Conservation (phyloP, 1,140 invertebrate species). For the Platyura marginata region DNA sequence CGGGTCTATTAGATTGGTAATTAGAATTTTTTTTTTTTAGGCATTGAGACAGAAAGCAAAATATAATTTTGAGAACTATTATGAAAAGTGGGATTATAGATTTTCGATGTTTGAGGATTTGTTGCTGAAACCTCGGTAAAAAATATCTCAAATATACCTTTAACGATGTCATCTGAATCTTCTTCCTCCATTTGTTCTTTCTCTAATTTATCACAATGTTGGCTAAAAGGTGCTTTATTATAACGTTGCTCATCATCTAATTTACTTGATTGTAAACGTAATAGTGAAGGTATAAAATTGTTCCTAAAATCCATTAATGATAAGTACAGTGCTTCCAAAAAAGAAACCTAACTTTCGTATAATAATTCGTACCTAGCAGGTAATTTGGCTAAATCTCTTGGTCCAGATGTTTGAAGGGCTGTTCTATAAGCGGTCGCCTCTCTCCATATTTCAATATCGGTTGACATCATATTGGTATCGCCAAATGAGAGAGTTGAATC, state of each 20-base stretch:
- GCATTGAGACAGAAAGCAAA: too few relatives aligned
- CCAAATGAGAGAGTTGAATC: conserved; percentile 39
- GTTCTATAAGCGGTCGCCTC: conserved; percentile 20
- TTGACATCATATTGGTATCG: conserved; percentile 36
- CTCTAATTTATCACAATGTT: background rate
- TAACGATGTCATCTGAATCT: too few relatives aligned
- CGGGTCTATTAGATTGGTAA: too few relatives aligned
- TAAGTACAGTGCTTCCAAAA: background rate
- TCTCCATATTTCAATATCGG: conserved; percentile 58
- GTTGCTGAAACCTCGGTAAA: too few relatives aligned
- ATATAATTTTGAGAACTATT: too few relatives aligned
- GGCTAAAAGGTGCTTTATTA: too few relatives aligned
- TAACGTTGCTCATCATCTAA: too few relatives aligned
- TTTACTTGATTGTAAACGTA: background rate
- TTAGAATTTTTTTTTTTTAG: too few relatives aligned
- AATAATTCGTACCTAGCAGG: background rate
- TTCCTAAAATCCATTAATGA: background rate
- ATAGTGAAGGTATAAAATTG: conserved; percentile 1
- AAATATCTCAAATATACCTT: too few relatives aligned
- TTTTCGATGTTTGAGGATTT: too few relatives aligned
- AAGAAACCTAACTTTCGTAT: background rate
- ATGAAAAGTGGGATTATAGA: too few relatives aligned
- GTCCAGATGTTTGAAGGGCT: background rate
- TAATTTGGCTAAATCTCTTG: conserved; percentile 1
- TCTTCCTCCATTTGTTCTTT: background rate